Conservation (phyloP, 2,888 invertebrate species). For the Zaprionus bogoriensis region DNA sequence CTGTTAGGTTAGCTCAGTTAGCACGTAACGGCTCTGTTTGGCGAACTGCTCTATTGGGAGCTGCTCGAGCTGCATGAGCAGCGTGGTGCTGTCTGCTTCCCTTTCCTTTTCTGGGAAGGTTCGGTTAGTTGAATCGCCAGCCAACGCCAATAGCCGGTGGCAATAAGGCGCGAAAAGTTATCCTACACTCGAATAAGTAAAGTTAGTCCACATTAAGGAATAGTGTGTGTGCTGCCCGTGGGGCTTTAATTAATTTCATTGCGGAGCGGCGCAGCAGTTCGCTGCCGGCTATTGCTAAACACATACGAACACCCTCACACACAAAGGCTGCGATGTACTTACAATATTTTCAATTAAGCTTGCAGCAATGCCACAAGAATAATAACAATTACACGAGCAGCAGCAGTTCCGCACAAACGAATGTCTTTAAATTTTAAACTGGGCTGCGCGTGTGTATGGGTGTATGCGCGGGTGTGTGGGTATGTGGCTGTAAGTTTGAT, state of each 20-base stretch:
- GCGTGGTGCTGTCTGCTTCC: constrained; percentile 20
- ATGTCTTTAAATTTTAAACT: constrained; percentile 37
- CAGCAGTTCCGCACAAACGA: constrained; percentile 27
- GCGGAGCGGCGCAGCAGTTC: constrained; percentile 52
- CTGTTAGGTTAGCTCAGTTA: background rate
- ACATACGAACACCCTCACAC: constrained; percentile 20
- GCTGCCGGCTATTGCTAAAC: constrained; percentile 57
- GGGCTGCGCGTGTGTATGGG: constrained; percentile 7
- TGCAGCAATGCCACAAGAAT: constrained; percentile 72
- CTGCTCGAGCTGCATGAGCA: constrained; percentile 30
- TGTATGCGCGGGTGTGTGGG: constrained; percentile 1
- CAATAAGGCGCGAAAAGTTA: constrained; percentile 60
- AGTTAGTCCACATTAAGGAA: constrained; percentile 43
- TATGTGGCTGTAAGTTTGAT: background rate
- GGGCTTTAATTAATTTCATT: constrained; percentile 71
- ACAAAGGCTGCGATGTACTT: constrained; percentile 39
- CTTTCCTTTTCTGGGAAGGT: no score
- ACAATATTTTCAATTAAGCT: constrained; percentile 76
- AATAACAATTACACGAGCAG: constrained; percentile 67
- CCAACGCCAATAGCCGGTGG: constrained; percentile 57
- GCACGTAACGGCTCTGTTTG: background rate
- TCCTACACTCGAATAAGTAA: constrained; percentile 26
- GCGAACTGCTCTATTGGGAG: background rate
- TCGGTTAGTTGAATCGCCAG: constrained; percentile 18
- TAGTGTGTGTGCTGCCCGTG: constrained; percentile 28